phyloP scores from a whole-genome alignment of 2,888 invertebrate genomes.

The Philopedon plagiatum region DNA sequence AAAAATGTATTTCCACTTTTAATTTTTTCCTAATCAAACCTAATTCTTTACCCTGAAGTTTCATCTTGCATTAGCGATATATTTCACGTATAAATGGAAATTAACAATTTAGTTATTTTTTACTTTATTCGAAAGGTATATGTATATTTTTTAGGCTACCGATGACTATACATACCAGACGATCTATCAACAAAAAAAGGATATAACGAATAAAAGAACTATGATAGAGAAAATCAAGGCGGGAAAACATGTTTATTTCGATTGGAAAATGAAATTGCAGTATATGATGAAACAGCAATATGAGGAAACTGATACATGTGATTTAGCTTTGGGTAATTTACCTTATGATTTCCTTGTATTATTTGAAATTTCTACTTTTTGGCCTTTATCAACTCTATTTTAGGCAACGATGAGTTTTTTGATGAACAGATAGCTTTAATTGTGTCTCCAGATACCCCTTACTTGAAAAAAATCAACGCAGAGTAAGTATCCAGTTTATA shows the following conservation, averaged over 20 bases:
- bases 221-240: conserved; percentile 75
- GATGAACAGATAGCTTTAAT: conserved; percentile 86
- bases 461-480: conserved; percentile 81
- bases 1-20: too few relatives aligned
- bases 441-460: conserved; percentile 83
- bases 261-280: conserved; percentile 85
- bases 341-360: too few relatives aligned
- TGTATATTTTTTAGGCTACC: conserved; percentile 70
- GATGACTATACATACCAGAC: conserved; percentile 74
- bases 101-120: too few relatives aligned
- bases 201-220: conserved; percentile 54
- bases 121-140: too few relatives aligned
- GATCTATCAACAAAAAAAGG: conserved; percentile 70
- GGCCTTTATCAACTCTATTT: conserved; percentile 16
- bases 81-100: too few relatives aligned
- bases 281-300: conserved; percentile 81
- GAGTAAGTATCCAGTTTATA: too few relatives aligned
- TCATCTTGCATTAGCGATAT: too few relatives aligned
- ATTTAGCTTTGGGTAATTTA: conserved; percentile 84
- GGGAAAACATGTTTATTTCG: conserved; percentile 82
- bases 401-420: conserved; percentile 81
- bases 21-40: too few relatives aligned
- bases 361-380: background rate
- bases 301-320: conserved; percentile 78
- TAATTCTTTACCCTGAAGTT: too few relatives aligned